Evolutionary conservation across 2,888 invertebrate genomes (phyloP).

Genomic region (Yponomeuta plumbellus): DNA sequence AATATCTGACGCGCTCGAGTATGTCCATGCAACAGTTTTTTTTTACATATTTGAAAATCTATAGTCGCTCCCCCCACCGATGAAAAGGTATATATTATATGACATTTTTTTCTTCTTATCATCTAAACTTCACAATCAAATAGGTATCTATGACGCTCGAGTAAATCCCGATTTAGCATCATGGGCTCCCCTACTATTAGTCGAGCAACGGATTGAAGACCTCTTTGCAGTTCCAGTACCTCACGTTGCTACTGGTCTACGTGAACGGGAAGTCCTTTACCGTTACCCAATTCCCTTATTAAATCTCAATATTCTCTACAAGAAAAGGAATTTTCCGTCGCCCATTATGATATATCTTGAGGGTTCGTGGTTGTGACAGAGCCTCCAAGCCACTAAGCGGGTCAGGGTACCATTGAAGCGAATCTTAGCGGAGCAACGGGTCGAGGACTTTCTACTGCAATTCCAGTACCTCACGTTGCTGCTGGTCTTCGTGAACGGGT

Average conservation of each 20-base stretch:
- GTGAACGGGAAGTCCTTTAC: conserved; percentile 16
- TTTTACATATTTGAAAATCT: too few species aligned
- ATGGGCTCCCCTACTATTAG: too few species aligned
- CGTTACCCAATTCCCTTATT: too few species aligned
- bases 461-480: conserved; percentile 26
- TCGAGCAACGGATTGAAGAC: too few species aligned
- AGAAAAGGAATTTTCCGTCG: conserved; percentile 25
- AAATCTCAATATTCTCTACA: background rate
- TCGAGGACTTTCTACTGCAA: conserved; percentile 29
- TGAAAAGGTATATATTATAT: too few species aligned
- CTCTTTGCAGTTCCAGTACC: conserved; percentile 19
- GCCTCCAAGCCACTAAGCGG: conserved; percentile 10
- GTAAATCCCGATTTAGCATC: too few species aligned
- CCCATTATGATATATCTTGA: conserved; percentile 21
- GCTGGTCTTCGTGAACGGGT: conserved; percentile 27
- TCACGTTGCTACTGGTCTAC: conserved; percentile 14
- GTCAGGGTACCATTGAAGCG: conserved; percentile 7
- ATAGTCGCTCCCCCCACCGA: too few species aligned
- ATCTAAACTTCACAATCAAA: too few species aligned
- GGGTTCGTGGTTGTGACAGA: conserved; percentile 21
- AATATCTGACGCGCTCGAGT: too few species aligned
- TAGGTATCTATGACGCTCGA: too few species aligned
- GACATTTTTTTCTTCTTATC: too few species aligned
- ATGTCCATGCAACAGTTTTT: too few species aligned
- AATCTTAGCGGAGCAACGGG: conserved; percentile 19